Evolutionary conservation across 2,888 invertebrate species (phyloP), one percentile per base, ranked within the genome.

Genomic region (Drosophila aldrichi): DNA sequence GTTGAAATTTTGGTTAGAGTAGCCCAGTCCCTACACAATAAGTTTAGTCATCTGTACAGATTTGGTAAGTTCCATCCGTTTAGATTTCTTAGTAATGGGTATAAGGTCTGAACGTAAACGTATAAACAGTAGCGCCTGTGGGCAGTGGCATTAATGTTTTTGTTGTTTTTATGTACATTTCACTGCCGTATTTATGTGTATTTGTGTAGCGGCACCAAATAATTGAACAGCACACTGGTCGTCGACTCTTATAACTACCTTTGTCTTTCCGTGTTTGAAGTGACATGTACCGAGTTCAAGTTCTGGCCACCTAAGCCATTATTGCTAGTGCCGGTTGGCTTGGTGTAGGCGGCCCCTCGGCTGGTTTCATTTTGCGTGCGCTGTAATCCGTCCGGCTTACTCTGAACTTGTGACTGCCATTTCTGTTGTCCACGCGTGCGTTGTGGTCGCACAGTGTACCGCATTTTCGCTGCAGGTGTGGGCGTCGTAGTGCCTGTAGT

Each of bases 371-470:
- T 86, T 44, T 69, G 68, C 5, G 41, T 9, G 3, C 52, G 66
- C 34, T 70, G 67, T 34, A 55, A 40, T 59, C 36, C 65, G 18
- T 59, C 38, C 56, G 56, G 18, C 93, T 93, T 78, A 93, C 93
- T 81, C 93, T 94, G 64, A 44, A 22, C 25, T 91, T 93, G 90
- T 92, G 94, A 85, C 67, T 90, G 91, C 92, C 92, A 93, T 64
- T 91, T 94, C 49, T 92, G 91, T 82, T 93, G 93, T 82, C 93
- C 94, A 74, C 93, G 93, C 49, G 87, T 82, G 78, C 93, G 93
- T 60, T 90, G 81, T 7, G 94, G 93, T 75, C 94, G 92, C 61
- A 89, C 92, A 20, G 94, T 93, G 68, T 92, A 92, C 61, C 93
- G 93, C 41, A 91, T 91, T 61, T 92, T 75, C 1, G 80, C 75